A percentile compares a stretch with the other conserved stretches of the same genome.
Conservation (phyloP, 2,797 vertebrate genomes). For the Helostoma temminkii region DNA sequence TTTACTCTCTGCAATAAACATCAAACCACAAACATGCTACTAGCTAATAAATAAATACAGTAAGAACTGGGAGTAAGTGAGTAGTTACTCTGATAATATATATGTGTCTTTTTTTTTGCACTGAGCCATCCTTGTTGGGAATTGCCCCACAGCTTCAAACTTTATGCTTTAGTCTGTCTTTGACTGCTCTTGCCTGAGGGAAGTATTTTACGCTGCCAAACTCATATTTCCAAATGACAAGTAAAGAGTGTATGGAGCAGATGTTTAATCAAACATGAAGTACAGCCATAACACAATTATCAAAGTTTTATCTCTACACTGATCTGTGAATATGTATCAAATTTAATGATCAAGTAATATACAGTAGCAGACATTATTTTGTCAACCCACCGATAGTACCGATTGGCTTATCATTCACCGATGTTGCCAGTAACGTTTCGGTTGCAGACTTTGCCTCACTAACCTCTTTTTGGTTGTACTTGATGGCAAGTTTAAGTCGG, state of each 20-base stretch:
- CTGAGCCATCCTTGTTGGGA: conserved; percentile 51
- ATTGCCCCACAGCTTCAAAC: conserved; percentile 49
- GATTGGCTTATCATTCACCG: neutral
- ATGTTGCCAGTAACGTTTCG: neutral
- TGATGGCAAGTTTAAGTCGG: conserved; percentile 97
- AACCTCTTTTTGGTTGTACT: conserved; percentile 99
- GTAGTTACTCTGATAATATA: conserved; percentile 42
- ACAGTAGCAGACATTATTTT: neutral
- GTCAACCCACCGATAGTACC: neutral
- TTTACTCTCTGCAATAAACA: conserved; percentile 2
- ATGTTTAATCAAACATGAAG: conserved; percentile 16
- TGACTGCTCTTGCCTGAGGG: conserved; percentile 55
- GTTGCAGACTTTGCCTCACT: conserved; percentile 11
- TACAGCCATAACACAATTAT: neutral
- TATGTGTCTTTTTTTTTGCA: conserved; percentile 30
- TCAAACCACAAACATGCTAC: neutral
- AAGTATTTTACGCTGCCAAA: conserved; percentile 39
- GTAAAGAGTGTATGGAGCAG: conserved; percentile 25
- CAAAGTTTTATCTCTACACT: neutral
- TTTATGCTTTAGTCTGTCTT: conserved; percentile 31
- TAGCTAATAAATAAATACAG: neutral
- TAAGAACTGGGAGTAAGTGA: neutral
- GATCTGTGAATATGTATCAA: neutral
- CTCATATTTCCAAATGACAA: conserved; percentile 44
- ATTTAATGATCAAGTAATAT: conserved; percentile 3